Base-by-base conservation (phyloP, 1,140 invertebrate species). In the Drosophila chauvacae region DNA sequence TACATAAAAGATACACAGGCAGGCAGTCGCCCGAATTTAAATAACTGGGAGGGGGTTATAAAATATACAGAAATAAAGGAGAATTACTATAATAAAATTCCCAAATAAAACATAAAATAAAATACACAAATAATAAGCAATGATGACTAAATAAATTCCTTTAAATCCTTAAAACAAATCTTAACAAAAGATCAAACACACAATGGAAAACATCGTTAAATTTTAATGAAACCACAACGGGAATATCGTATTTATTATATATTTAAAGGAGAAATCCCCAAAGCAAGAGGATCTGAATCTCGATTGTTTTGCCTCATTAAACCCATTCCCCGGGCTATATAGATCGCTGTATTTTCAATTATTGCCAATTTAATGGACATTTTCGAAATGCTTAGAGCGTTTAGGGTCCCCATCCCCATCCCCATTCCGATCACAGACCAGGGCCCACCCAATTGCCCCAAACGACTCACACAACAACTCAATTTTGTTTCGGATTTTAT, bases 401-500 rank as follows among this genome's bases (percentile, higher is more conserved):
- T n/a, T 51, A 26, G 37, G 37, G 33, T 37, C 48, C 18, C 53
- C 9, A 35, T 20, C 7, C 9, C n/a, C n/a, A n/a, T n/a, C n/a
- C n/a, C n/a, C n/a, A n/a, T n/a, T n/a, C n/a, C n/a, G n/a, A n/a
- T n/a, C n/a, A n/a, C n/a, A n/a, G n/a, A n/a, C n/a, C 13, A 20
- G 18, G 51, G 30, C 51, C 59, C 65, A 68, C 45, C 59, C 59
- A 63, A 26, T 63, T 37, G 28, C 16, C 23, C 47, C 50, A 50
- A 75, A 75, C 72, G 74, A 64, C 72, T 75, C 71, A 26, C 7
- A 72, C 47, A 75, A 75, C 72, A 75, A 64, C 72, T 75, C 71
- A 56, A 75, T 75, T 64, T 56, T 28, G 59, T 64, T 75, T 64
- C 0, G 37, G 70, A 51, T 64, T 75, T 75, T 75, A 75, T 75